A percentile compares a stretch with the other conserved stretches of the same genome.
Conservation (phyloP, 2,888 invertebrate species). For the Sminthurides aquaticus region DNA sequence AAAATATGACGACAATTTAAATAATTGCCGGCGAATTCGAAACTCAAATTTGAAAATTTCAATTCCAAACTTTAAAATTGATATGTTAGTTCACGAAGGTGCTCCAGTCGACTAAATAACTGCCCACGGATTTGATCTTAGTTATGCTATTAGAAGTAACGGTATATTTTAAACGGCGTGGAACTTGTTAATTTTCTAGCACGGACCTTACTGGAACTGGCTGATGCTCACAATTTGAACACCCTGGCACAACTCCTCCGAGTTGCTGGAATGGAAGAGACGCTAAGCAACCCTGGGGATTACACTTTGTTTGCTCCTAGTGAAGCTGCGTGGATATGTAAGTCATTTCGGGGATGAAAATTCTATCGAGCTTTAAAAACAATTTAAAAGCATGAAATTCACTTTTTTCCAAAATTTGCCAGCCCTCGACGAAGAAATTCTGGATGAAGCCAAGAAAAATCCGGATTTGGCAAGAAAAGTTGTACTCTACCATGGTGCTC, state of each 20-base stretch:
- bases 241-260: slow-evolving; percentile 48
- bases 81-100: too few species aligned
- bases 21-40: too few species aligned
- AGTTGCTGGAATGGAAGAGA: slow-evolving; percentile 48
- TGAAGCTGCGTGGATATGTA: slow-evolving; percentile 49
- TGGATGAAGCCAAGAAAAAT: slow-evolving; percentile 45
- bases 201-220: slow-evolving; percentile 48
- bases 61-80: neutral
- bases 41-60: neutral
- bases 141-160: too few species aligned
- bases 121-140: too few species aligned
- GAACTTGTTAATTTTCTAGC: slow-evolving; percentile 45
- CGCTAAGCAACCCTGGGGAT: slow-evolving; percentile 47
- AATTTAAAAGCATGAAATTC: neutral
- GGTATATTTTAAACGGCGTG: too few species aligned
- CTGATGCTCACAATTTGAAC: slow-evolving; percentile 47
- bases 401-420: slow-evolving; percentile 2
- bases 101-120: too few species aligned
- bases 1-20: too few species aligned
- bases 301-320: slow-evolving; percentile 51
- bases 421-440: slow-evolving; percentile 45
- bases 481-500: slow-evolving; percentile 49
- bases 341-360: slow-evolving; percentile 27
- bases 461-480: slow-evolving; percentile 46
- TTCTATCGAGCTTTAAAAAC: neutral